These are phyloP conservation scores for Lamellibrachia columna DNA, from an alignment of 2,888 invertebrate species.

Conservation along the genomic window DNA sequence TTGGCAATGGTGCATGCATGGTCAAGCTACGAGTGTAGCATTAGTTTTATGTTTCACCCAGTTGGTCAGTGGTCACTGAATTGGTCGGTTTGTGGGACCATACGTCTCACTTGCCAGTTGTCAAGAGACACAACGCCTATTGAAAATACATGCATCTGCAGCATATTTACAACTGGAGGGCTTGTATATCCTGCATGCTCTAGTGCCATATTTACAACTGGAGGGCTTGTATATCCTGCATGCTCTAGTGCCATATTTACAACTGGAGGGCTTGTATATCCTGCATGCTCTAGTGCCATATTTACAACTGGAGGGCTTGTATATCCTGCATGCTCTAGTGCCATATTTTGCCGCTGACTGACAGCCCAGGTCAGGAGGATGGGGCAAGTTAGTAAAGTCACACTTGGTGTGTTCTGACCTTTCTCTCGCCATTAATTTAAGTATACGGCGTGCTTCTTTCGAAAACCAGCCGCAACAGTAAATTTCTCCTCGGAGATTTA, in stretches of 20 bases:
- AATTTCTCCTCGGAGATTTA: slow-evolving; percentile 17
- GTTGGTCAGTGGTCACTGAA: slow-evolving; percentile 16
- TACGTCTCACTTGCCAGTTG: slow-evolving; percentile 20
- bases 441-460: neutral
- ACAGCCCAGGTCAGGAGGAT: neutral
- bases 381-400: neutral
- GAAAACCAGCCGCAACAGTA: slow-evolving; percentile 22
- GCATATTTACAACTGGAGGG: slow-evolving; percentile 23
- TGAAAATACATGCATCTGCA: slow-evolving; percentile 21
- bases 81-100: slow-evolving; percentile 3
- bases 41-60: neutral
- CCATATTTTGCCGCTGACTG: slow-evolving; percentile 16
- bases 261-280: slow-evolving; percentile 18
- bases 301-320: slow-evolving; percentile 22
- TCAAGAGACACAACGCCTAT: neutral
- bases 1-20: too few relatives aligned
- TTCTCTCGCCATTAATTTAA: slow-evolving; percentile 21
- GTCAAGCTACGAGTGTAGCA: too few relatives aligned
- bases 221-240: too few relatives aligned
- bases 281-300: too few relatives aligned
- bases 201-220: slow-evolving; percentile 17
- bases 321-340: neutral
- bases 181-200: slow-evolving; percentile 6
- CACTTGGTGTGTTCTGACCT: slow-evolving; percentile 21
- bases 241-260: slow-evolving; percentile 17